phyloP scores from a whole-genome alignment of 2,888 invertebrate genomes.

The Diplazon laetatorius region DNA sequence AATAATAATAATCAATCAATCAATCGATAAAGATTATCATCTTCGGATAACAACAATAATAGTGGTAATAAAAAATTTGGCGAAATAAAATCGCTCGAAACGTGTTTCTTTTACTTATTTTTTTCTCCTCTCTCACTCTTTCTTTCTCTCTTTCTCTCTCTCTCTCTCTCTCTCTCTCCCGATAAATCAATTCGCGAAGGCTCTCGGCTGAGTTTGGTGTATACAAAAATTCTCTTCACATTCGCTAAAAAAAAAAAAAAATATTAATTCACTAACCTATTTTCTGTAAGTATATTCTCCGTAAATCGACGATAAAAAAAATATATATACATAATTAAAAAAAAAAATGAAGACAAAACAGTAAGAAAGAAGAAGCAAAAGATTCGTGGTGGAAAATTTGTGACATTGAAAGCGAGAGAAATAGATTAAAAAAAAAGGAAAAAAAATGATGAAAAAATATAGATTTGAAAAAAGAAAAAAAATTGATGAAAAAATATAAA shows the following conservation, averaged over 20 bases:
- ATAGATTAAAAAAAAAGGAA: constrained; percentile 24
- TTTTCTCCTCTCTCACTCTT: not conserved
- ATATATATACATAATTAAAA: too few relatives aligned
- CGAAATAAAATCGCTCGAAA: constrained; percentile 21
- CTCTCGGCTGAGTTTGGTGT: constrained; percentile 43
- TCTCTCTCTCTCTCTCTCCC: constrained; percentile 4
- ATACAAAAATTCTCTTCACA: constrained; percentile 53
- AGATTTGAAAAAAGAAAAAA: too few relatives aligned
- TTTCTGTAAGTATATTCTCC: constrained; percentile 74
- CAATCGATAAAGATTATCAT: not conserved
- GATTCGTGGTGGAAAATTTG: too few relatives aligned
- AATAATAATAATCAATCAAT: too few relatives aligned
- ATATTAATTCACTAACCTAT: constrained; percentile 60
- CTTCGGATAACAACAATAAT: constrained; percentile 5
- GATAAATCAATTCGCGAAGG: constrained; percentile 38
- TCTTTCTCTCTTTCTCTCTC: constrained; percentile 1
- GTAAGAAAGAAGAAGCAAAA: constrained; percentile 30
- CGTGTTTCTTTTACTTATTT: too few relatives aligned
- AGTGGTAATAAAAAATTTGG: not conserved
- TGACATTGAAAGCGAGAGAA: too few relatives aligned
- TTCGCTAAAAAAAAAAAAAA: constrained; percentile 55
- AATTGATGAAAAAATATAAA: too few relatives aligned
- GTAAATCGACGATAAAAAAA: constrained; percentile 49
- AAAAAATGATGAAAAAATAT: constrained; percentile 33
- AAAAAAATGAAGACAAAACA: constrained; percentile 27